These are phyloP conservation scores for Panopea generosa DNA, from an alignment of 2,888 invertebrate genomes.

Conservation along the genomic window DNA sequence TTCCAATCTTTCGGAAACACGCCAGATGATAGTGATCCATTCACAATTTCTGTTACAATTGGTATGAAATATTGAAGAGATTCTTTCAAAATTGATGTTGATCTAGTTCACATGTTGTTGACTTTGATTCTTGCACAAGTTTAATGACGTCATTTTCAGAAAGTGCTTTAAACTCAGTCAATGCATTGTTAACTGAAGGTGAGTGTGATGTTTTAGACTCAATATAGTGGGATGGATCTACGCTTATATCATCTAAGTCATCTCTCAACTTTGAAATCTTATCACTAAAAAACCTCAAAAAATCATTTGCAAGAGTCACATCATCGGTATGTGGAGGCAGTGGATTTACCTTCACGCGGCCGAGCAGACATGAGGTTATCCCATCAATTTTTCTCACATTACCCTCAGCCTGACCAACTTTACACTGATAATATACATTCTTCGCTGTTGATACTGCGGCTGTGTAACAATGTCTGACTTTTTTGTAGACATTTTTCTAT, in stretches of 20 bases:
- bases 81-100: constrained; percentile 36
- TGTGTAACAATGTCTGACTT: constrained; percentile 30
- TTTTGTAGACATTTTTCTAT: constrained; percentile 22
- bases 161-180: constrained; percentile 17
- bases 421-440: constrained; percentile 22
- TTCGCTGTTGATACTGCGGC: constrained; percentile 26
- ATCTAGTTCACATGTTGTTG: constrained; percentile 47
- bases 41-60: constrained; percentile 34
- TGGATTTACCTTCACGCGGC: constrained; percentile 34
- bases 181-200: background rate
- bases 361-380: constrained; percentile 25
- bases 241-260: constrained; percentile 21
- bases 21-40: constrained; percentile 25
- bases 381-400: constrained; percentile 21
- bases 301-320: constrained; percentile 27
- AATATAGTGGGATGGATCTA: background rate
- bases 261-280: constrained; percentile 33
- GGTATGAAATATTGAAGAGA: constrained; percentile 16
- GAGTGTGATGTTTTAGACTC: background rate
- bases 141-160: constrained; percentile 28
- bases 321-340: constrained; percentile 27
- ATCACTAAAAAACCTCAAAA: constrained; percentile 25
- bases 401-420: constrained; percentile 36
- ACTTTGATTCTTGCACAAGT: constrained; percentile 33
- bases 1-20: constrained; percentile 41